Evolutionary conservation across 1,140 invertebrate genomes (phyloP).

Genomic region (Nixonia krombeini): DNA sequence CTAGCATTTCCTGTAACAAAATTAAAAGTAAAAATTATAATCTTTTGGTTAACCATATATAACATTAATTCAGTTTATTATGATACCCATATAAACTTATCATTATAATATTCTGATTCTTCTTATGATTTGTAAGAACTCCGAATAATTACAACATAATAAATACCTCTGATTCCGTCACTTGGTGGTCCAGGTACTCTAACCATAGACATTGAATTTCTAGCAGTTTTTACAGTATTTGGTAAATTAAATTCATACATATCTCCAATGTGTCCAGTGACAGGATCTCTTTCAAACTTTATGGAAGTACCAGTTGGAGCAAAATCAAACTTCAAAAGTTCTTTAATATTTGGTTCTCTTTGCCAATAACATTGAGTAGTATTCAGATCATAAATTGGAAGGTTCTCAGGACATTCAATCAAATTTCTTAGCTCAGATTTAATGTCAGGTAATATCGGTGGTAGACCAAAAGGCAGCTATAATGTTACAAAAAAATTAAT

Average conservation of each 20-base stretch:
- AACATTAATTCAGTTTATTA: too few relatives aligned
- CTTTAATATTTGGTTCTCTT: constrained; percentile 67
- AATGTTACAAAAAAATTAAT: constrained; percentile 1
- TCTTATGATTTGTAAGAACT: too few relatives aligned
- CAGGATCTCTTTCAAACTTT: constrained; percentile 79
- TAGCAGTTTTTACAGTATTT: constrained; percentile 76
- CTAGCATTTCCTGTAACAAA: constrained; percentile 74
- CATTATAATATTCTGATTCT: too few relatives aligned
- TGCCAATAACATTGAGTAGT: constrained; percentile 75
- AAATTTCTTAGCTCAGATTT: constrained; percentile 74
- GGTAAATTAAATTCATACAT: constrained; percentile 78
- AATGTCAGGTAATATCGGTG: constrained; percentile 75
- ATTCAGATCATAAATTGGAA: constrained; percentile 77
- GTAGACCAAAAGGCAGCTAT: constrained; percentile 70
- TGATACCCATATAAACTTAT: too few relatives aligned
- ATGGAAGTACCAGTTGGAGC: constrained; percentile 71
- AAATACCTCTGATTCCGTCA: constrained; percentile 75
- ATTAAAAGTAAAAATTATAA: background rate
- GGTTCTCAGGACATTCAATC: constrained; percentile 74
- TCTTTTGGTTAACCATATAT: background rate
- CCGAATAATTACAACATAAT: too few relatives aligned
- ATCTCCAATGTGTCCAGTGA: constrained; percentile 79
- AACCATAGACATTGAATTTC: constrained; percentile 83
- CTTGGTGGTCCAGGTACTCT: constrained; percentile 75
- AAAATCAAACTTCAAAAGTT: constrained; percentile 71